phyloP scores from a whole-genome alignment of 2,888 invertebrate species.

The Disparrhopalites patrizii region DNA sequence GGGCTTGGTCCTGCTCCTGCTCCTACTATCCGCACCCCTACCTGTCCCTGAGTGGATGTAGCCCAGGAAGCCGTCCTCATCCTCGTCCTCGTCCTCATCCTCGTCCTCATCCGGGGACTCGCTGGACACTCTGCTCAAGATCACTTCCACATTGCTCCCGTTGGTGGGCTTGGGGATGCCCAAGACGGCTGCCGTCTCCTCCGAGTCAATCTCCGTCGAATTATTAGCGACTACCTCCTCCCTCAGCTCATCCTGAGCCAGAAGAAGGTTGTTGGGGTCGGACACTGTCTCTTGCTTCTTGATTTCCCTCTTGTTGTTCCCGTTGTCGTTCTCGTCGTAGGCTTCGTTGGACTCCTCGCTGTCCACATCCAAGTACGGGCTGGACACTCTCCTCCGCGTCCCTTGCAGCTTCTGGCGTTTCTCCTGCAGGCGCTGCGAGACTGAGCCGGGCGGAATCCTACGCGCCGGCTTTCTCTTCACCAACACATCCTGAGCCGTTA shows the following conservation, averaged over 20 bases:
- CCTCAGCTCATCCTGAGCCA: conserved; percentile 5
- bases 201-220: conserved; percentile 41
- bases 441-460: conserved; percentile 44
- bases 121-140: background rate
- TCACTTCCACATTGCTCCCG: background rate
- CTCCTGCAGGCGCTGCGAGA: conserved; percentile 40
- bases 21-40: no score
- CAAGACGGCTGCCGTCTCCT: conserved; percentile 40
- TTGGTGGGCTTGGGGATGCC: conserved; percentile 36
- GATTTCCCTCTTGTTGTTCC: conserved; percentile 34
- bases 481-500: conserved; percentile 44
- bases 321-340: background rate
- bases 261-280: conserved; percentile 20
- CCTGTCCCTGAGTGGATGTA: conserved; percentile 11
- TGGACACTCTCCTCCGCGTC: conserved; percentile 3
- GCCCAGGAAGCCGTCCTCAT: conserved; percentile 12
- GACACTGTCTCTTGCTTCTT: conserved; percentile 5
- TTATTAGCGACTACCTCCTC: conserved; percentile 10
- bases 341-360: conserved; percentile 12
- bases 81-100: conserved; percentile 24
- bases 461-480: conserved; percentile 43
- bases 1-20: conserved; percentile 12
- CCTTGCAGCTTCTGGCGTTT: conserved; percentile 36
- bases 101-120: background rate
- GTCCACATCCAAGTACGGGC: background rate